Base-by-base conservation (phyloP, 2,113 vertebrate species). In the Propithecus coquereli region DNA sequence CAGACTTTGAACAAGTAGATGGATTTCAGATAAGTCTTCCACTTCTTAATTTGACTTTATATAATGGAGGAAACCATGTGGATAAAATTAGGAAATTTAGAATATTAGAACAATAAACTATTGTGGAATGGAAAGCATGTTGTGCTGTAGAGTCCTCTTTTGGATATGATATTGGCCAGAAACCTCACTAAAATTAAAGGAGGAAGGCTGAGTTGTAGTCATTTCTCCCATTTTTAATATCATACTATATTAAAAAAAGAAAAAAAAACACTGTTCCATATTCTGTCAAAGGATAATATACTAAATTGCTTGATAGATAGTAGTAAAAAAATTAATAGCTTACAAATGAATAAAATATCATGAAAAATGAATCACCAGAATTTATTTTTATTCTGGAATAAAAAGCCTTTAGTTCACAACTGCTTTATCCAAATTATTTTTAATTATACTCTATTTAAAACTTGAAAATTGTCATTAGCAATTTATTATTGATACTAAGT, bases 31-130 rank as follows among this genome's bases (percentile, higher is more conserved):
- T 80, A 74, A 65, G 47, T 20, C 63, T 63, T 94, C 65, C 6
- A 88, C 37, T 92, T 43, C 86, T 92, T 86, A 47, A 74, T 91
- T 93, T 96, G 74, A 77, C 93, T 93, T 90, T 73, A 87, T 87
- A 77, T 47, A 63, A 50, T 73, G 47, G 63, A 94, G 52, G 76
- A 73, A 97, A 50, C 66, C 96, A 98, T 97, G 89, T 96, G 98
- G 77, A 93, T 97, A 63, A 98, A 98, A 98, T 97, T 91, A 98
- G 88, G 25, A 43, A 96, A 94, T 34, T 92, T 80, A 94, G 27
- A 87, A 92, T 97, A 96, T 9, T 14, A 95, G 76, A 94, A 65
- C 1, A 70, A 94, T 97, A 82, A 87, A 74, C 3, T 96, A 12
- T 47, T 97, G 83, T 87, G 34, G 70, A 94, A 59, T 92, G 22